Evolutionary conservation across 2,888 invertebrate species (phyloP), one percentile per base, ranked within the genome.

Genomic region (Teleiodes luculella): DNA sequence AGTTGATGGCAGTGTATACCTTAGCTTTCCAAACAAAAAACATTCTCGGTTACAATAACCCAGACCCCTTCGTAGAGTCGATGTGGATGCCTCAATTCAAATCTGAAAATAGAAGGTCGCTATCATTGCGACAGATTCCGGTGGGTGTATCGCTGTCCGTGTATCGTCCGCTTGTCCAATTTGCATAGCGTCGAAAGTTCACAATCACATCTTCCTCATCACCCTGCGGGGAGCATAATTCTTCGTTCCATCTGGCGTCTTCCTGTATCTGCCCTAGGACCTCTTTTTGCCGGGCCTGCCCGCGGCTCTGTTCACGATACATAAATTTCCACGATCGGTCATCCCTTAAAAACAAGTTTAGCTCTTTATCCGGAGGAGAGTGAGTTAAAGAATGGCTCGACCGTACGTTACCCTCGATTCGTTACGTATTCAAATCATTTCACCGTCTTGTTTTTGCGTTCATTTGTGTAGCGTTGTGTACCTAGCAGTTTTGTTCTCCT

Each of bases 261-360:
- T 87, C 86, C 87, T 86, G 86, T 84, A 80, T 81, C 82, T 76
- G 81, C 87, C 86, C 86, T 74, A 72, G 72, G 69, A 78, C 78
- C 83, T 81, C 83, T 86, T 89, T 88, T 87, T 83, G 81, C 70
- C 68, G 75, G 74, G 77, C 73, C 76, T 78, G 80, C 86, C 88
- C 83, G 77, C 85, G 87, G 88, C 88, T 69, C 64, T 81, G 80
- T 82, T 78, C 76, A 76, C 83, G 86, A 86, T 89, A 89, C 88
- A 90, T 89, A 90, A 86, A 90, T 90, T 88, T 86, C 72, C 80
- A 83, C 84, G 79, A 86, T 84, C 87, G 90, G 90, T 87, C 90
- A 89, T 90, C 90, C 90, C 89, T 89, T 89, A 85, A 90, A 88
- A 87, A 87, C 86, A 87, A 86, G 86, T 88, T 88, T 83, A 86